Conservation (phyloP, 2,888 invertebrate genomes). For the Sicus ferrugineus region DNA sequence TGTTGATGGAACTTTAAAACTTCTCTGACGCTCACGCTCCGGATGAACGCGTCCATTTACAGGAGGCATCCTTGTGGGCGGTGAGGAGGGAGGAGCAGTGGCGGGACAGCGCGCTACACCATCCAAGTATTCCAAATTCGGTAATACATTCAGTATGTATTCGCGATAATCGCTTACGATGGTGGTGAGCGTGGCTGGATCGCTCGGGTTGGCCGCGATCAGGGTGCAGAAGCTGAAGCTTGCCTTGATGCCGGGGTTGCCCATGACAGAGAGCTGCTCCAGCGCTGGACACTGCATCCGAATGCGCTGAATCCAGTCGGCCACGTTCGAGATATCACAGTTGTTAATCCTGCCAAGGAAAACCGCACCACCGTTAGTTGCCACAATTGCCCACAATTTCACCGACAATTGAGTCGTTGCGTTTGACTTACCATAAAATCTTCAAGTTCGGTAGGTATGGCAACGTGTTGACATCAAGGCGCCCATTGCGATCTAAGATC, state of each 20-base stretch:
- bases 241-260: slow-evolving; percentile 79
- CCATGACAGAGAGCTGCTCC: slow-evolving; percentile 78
- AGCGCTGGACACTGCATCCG: slow-evolving; percentile 77
- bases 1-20: slow-evolving; percentile 36
- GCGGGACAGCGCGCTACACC: slow-evolving; percentile 45
- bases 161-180: slow-evolving; percentile 48
- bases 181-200: slow-evolving; percentile 57
- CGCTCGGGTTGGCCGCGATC: slow-evolving; percentile 56
- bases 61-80: not conserved
- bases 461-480: slow-evolving; percentile 74
- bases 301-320: slow-evolving; percentile 77
- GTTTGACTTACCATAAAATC: slow-evolving; percentile 75
- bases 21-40: slow-evolving; percentile 16
- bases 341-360: slow-evolving; percentile 69
- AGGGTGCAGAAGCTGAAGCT: slow-evolving; percentile 59
- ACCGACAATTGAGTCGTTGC: slow-evolving; percentile 78
- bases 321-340: slow-evolving; percentile 71
- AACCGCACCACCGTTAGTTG: not conserved
- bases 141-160: slow-evolving; percentile 53
- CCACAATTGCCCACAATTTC: not conserved
- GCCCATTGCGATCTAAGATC: slow-evolving; percentile 82
- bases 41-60: not conserved
- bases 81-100: not conserved
- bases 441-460: slow-evolving; percentile 77
- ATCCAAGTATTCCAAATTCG: slow-evolving; percentile 55